Conservation (phyloP, 2,113 vertebrate species). For the Noctilio leporinus region DNA sequence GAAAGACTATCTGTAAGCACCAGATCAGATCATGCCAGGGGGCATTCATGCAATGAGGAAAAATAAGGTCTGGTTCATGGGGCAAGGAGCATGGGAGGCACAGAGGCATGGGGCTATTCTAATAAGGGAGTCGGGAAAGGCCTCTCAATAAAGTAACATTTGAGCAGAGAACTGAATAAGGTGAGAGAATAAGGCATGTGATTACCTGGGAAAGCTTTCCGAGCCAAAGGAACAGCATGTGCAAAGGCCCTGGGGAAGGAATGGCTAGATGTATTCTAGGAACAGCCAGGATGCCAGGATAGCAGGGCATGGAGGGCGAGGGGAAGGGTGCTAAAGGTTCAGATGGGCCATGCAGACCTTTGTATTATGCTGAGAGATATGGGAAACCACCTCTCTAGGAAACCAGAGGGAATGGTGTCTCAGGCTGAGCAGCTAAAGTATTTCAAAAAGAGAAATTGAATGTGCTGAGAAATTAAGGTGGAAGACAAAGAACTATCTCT, state of each 20-base stretch:
- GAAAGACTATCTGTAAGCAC: background rate
- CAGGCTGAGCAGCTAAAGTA: background rate
- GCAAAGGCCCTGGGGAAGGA: background rate
- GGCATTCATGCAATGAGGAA: rapidly evolving
- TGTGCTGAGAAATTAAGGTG: background rate
- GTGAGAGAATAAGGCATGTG: background rate
- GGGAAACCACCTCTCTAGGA: background rate
- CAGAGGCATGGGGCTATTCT: rapidly evolving
- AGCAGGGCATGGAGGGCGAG: rapidly evolving
- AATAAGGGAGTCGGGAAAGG: background rate
- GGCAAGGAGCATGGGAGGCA: too few relatives aligned
- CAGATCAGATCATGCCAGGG: too few relatives aligned
- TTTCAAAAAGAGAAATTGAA: background rate
- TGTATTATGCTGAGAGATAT: background rate
- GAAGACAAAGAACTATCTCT: background rate
- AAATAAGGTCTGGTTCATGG: background rate
- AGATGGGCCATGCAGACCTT: background rate
- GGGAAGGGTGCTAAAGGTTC: background rate
- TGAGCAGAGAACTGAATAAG: background rate
- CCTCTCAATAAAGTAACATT: background rate
- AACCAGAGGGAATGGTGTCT: background rate
- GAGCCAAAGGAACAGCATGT: too few relatives aligned
- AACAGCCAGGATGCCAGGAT: background rate
- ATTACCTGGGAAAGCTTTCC: background rate
- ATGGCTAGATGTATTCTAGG: background rate